These are phyloP conservation scores for Brachionus asplanchnoidis DNA, from an alignment of 1,140 invertebrate species.

Conservation along the genomic window DNA sequence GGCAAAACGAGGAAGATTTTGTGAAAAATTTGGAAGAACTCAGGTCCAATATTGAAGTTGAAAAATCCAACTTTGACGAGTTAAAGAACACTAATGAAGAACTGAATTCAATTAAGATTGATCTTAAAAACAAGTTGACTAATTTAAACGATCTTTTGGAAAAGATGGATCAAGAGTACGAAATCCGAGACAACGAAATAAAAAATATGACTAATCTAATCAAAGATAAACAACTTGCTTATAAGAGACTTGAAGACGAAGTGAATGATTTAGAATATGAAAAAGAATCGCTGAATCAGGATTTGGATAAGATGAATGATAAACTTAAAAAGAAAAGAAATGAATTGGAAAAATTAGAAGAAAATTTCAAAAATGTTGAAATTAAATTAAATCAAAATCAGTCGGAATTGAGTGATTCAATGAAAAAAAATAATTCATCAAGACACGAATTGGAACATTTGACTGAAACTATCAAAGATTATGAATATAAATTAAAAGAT, in stretches of 20 bases:
- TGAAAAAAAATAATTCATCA: neutral
- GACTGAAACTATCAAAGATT: neutral
- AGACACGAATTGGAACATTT: neutral
- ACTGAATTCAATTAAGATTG: neutral
- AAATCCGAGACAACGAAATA: neutral
- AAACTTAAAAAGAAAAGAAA: constrained; percentile 23
- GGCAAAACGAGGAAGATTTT: neutral
- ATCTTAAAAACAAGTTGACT: neutral
- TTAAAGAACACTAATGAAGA: constrained; percentile 14
- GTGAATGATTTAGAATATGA: neutral
- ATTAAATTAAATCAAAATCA: neutral
- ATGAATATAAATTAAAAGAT: constrained; percentile 11
- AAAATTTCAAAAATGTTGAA: neutral
- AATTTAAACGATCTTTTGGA: neutral
- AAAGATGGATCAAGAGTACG: neutral
- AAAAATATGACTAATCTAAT: neutral
- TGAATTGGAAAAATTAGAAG: constrained; percentile 10
- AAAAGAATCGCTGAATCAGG: neutral
- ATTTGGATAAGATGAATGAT: neutral
- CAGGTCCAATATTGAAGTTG: neutral
- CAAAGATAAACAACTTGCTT: neutral
- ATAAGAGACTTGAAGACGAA: neutral
- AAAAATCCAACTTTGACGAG: constrained; percentile 10
- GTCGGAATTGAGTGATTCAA: neutral
- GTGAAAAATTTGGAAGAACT: neutral